These are phyloP conservation scores for Parauchenoglanis punctatus DNA, from an alignment of 2,797 vertebrate species.

Conservation along the genomic window DNA sequence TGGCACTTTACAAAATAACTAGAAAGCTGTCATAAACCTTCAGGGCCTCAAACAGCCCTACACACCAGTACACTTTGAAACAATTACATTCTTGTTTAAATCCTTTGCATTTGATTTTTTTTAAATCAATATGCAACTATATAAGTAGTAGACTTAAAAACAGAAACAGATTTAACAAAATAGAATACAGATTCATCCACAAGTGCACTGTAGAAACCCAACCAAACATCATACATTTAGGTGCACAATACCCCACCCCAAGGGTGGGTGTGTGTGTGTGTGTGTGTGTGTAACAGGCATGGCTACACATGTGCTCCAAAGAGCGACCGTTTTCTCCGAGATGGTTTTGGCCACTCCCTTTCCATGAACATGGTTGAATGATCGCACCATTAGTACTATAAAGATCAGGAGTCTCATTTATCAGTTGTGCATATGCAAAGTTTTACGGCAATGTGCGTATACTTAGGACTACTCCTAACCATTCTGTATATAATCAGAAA, in stretches of 20 bases:
- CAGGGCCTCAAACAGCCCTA: constrained; percentile 55
- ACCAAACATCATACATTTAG: constrained; percentile 46
- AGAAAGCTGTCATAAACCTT: constrained; percentile 64
- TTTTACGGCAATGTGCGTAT: background rate
- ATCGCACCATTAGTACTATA: constrained; percentile 33
- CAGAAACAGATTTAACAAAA: constrained; percentile 38
- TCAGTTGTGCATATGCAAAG: background rate
- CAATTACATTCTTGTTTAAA: constrained; percentile 78
- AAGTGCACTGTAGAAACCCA: constrained; percentile 50
- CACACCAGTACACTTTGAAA: constrained; percentile 72
- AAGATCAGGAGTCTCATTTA: constrained; percentile 29
- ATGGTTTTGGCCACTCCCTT: constrained; percentile 28
- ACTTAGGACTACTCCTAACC: background rate
- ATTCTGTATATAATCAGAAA: background rate
- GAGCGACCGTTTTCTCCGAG: constrained; percentile 36
- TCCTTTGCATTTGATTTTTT: constrained; percentile 63
- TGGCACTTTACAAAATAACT: constrained; percentile 45
- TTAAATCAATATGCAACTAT: constrained; percentile 37
- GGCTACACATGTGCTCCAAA: constrained; percentile 30
- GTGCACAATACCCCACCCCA: constrained; percentile 29
- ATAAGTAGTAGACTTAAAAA: constrained; percentile 18
- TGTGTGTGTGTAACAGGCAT: constrained; percentile 25
- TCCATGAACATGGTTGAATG: constrained; percentile 37
- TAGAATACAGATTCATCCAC: constrained; percentile 41
- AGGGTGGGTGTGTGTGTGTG: constrained; percentile 6